Conservation (phyloP, 1,140 invertebrate species). For the Acyrthosiphon pisum region DNA sequence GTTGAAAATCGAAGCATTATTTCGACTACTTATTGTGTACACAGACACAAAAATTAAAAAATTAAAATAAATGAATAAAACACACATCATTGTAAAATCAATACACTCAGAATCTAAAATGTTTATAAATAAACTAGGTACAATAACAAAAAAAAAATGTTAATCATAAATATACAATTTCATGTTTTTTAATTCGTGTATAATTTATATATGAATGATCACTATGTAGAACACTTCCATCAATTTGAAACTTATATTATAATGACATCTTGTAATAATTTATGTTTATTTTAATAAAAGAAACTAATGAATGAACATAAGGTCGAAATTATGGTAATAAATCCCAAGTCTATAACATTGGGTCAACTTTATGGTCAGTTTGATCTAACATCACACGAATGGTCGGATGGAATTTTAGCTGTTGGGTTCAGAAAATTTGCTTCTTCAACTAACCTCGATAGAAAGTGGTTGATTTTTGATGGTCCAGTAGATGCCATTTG, state of each 20-base stretch:
- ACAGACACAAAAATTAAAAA: too few species aligned
- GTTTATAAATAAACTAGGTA: neutral
- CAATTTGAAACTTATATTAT: neutral
- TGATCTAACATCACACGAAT: constrained; percentile 92
- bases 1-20: too few species aligned
- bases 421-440: constrained; percentile 91
- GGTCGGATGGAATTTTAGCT: constrained; percentile 92
- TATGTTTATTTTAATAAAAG: constrained; percentile 1
- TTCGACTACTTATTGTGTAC: too few species aligned
- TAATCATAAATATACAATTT: neutral
- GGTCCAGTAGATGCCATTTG: constrained; percentile 95
- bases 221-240: neutral
- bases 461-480: constrained; percentile 97
- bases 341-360: constrained; percentile 95
- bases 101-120: too few species aligned
- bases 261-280: neutral
- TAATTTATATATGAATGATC: too few species aligned
- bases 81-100: too few species aligned
- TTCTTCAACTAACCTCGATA: constrained; percentile 76
- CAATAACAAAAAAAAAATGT: neutral
- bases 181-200: neutral
- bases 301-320: constrained; percentile 69
- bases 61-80: too few species aligned
- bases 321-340: constrained; percentile 90
- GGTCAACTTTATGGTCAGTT: constrained; percentile 95